These are phyloP conservation scores for Operophtera brumata DNA, from an alignment of 2,888 invertebrate species.

Conservation along the genomic window DNA sequence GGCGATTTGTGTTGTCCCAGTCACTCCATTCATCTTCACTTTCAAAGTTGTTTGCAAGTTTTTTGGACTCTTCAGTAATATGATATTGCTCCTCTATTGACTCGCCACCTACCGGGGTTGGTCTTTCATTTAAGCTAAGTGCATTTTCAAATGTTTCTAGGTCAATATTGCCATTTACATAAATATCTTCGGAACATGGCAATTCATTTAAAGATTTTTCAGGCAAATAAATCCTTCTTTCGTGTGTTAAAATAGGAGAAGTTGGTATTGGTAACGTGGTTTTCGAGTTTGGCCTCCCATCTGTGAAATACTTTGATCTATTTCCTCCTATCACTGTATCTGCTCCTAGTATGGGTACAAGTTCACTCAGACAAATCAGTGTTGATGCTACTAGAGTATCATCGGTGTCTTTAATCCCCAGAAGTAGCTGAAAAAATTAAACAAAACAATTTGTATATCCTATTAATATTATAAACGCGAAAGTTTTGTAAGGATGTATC, in stretches of 20 bases:
- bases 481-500: no score
- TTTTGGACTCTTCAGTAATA: constrained; percentile 57
- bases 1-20: constrained; percentile 83
- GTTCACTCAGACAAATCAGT: constrained; percentile 88
- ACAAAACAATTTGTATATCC: not conserved
- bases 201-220: constrained; percentile 58
- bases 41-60: constrained; percentile 60
- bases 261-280: constrained; percentile 31
- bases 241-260: constrained; percentile 31
- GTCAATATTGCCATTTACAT: constrained; percentile 45
- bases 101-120: constrained; percentile 92
- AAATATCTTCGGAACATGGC: constrained; percentile 60
- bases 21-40: constrained; percentile 91
- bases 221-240: constrained; percentile 39
- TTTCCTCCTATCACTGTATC: constrained; percentile 92
- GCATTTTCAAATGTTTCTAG: constrained; percentile 56
- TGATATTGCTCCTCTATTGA: constrained; percentile 73
- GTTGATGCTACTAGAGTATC: constrained; percentile 91
- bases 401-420: constrained; percentile 93
- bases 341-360: constrained; percentile 92
- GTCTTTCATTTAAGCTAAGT: constrained; percentile 84
- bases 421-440: constrained; percentile 83
- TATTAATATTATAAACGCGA: no score
- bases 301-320: constrained; percentile 89
- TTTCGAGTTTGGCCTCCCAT: constrained; percentile 87